Evolutionary conservation across 37 sponge, comb jelly and placozoan genomes (phyloP), one percentile per base, ranked within the genome.

Genomic region (Cliona cf. orientalis): DNA sequence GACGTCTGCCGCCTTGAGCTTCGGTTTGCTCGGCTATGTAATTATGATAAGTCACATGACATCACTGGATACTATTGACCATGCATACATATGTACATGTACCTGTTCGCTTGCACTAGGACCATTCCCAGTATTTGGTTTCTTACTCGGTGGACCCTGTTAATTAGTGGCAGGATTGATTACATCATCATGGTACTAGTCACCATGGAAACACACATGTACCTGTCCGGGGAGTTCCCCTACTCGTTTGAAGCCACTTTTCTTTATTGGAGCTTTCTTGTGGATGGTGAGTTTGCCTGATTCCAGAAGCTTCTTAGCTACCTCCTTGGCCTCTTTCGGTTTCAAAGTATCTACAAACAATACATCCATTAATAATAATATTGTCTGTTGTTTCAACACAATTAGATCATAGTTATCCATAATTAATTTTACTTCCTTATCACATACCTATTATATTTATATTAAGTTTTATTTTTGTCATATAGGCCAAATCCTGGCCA

Each of bases 251-350:
- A 91, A 91, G 14, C 91, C 91, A 35, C 65, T 82, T 42, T 38
- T 39, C 40, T 86, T 91, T 17, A 44, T 59, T 64, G 82, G 62
- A 60, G 71, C 12, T 57, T 86, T 86, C 42, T 91, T 90, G 36
- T 29, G 17, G 39, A 91, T 76, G 5, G 53, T 63, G 76, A 86
- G 35, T 65, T 86, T 86, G 33, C 92, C 92, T 29, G 84, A 53
- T 3, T 66, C 70, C 5, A 92, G 26, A 17, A 92, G 61, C 61
- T 83, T 92, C 59, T 76, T 92, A 19, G 84, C 92, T 29, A 75
- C 80, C 45, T 78, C 92, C 36, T 75, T 87, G 26, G 92, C 92
- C 67, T 92, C 92, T 49, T 87, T 92, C 0, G 92, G 92, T 49
- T 73, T 87, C 38, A 87, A 56, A 23, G 46, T 6, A 31, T 92